Evolutionary conservation across 2,113 vertebrate genomes (phyloP).

Genomic region (Apeltes quadracus): DNA sequence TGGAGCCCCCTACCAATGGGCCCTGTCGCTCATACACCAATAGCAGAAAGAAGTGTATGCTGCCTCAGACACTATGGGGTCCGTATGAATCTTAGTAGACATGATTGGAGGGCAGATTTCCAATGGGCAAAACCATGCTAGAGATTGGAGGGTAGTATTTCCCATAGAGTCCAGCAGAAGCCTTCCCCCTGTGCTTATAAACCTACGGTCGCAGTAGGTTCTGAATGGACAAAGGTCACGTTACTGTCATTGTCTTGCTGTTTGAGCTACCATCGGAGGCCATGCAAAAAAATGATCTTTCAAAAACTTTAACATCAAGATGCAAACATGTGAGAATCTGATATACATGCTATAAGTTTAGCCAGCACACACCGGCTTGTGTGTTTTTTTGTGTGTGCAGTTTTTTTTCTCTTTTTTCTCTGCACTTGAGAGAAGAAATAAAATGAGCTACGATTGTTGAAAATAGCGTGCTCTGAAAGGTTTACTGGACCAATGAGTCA

Average conservation of each 20-base stretch:
- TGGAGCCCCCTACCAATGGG: no score
- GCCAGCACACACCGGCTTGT: constrained; percentile 62
- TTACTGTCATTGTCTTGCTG: constrained; percentile 11
- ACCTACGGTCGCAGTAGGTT: background rate
- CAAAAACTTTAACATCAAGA: constrained; percentile 64
- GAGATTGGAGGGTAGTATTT: background rate
- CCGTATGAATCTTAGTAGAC: no score
- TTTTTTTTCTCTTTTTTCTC: constrained; percentile 39
- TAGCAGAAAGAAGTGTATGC: no score
- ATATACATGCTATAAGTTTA: constrained; percentile 75
- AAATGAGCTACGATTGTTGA: constrained; percentile 33
- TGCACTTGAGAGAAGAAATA: constrained; percentile 47
- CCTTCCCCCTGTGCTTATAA: background rate
- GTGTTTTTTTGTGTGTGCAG: constrained; percentile 1
- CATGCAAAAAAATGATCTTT: constrained; percentile 51
- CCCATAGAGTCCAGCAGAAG: background rate
- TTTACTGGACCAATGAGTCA: constrained; percentile 48
- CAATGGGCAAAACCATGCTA: no score
- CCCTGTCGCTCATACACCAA: no score
- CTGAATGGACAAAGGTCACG: no score
- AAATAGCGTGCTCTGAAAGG: constrained; percentile 68
- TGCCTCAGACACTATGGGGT: no score
- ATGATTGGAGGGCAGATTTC: background rate
- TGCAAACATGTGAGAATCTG: constrained; percentile 61
- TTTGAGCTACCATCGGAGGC: constrained; percentile 20